phyloP scores from a whole-genome alignment of 2,888 invertebrate species.

The Drosophila borealis region DNA sequence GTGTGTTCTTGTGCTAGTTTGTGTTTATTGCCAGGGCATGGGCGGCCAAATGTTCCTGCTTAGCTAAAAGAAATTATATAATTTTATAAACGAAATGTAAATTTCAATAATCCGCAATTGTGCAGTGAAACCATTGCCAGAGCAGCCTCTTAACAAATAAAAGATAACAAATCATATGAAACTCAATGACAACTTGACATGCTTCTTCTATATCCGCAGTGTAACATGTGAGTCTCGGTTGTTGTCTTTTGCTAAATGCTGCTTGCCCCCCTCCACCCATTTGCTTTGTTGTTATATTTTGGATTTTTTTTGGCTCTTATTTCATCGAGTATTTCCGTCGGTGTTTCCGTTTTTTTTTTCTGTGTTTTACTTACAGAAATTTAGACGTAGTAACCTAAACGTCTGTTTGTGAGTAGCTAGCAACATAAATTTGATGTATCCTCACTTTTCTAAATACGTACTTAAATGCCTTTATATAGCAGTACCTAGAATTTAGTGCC shows the following conservation, averaged over 20 bases:
- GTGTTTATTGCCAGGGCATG: slow-evolving; percentile 45
- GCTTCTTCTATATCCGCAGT: slow-evolving; percentile 13
- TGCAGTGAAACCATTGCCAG: slow-evolving; percentile 1
- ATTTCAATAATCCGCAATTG: slow-evolving; percentile 12
- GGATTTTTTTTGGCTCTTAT: slow-evolving; percentile 11
- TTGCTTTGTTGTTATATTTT: slow-evolving; percentile 16
- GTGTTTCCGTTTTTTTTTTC: slow-evolving; percentile 14
- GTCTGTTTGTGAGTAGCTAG: slow-evolving; percentile 13
- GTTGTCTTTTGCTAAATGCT: slow-evolving; percentile 47
- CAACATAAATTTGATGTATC: slow-evolving; percentile 3
- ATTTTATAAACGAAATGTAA: slow-evolving; percentile 35
- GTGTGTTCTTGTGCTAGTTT: slow-evolving; percentile 55
- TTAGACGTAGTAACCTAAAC: slow-evolving; percentile 27
- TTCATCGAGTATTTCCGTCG: slow-evolving; percentile 33
- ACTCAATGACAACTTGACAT: slow-evolving; percentile 7
- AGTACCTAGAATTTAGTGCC: slow-evolving; percentile 3
- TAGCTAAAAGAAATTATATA: slow-evolving; percentile 54
- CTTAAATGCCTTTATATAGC: slow-evolving; percentile 1
- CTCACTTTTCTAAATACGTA: not conserved
- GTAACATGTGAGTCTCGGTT: slow-evolving; percentile 62
- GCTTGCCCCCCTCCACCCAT: not conserved
- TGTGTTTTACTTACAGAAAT: slow-evolving; percentile 8
- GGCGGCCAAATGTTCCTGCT: slow-evolving; percentile 27
- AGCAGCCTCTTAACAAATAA: slow-evolving; percentile 1
- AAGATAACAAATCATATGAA: slow-evolving; percentile 27